Conservation (phyloP, 2,888 invertebrate genomes). For the Apomyelois bistriatella region DNA sequence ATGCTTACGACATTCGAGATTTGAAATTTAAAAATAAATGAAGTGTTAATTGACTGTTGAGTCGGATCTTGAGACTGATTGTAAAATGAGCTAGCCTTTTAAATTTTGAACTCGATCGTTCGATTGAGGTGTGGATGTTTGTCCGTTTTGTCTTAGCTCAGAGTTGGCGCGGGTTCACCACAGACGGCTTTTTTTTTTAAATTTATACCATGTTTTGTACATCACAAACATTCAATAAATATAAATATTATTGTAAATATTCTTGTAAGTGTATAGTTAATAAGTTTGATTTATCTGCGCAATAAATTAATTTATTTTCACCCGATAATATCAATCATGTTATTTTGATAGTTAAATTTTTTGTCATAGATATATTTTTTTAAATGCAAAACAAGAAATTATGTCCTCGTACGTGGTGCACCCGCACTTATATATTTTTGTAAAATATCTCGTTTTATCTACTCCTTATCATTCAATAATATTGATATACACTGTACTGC, state of each 20-base stretch:
- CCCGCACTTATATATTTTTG: slow-evolving; percentile 46
- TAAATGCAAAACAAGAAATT: neutral
- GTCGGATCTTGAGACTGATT: slow-evolving; percentile 64
- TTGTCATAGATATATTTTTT: neutral
- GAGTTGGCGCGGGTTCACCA: slow-evolving; percentile 17
- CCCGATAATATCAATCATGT: too few species aligned
- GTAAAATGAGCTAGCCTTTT: slow-evolving; percentile 53
- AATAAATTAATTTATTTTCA: neutral
- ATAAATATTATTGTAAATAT: slow-evolving; percentile 3
- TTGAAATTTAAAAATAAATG: slow-evolving; percentile 12
- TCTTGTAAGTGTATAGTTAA: neutral
- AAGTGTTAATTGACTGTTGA: slow-evolving; percentile 9
- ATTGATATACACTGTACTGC: slow-evolving; percentile 30
- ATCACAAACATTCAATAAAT: neutral
- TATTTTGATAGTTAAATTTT: too few species aligned
- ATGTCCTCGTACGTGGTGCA: neutral
- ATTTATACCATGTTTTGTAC: neutral
- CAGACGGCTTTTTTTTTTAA: neutral
- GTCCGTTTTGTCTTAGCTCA: slow-evolving; percentile 9
- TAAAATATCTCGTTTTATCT: slow-evolving; percentile 45
- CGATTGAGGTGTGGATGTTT: slow-evolving; percentile 8
- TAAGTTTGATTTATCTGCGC: neutral
- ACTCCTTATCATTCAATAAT: slow-evolving; percentile 38
- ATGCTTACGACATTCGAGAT: slow-evolving; percentile 25
- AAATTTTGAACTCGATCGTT: slow-evolving; percentile 35